Evolutionary conservation across 37 sponge, comb jelly and placozoan genomes (phyloP), one percentile per base, ranked within the genome.

Genomic region (Beroe forskalii): DNA sequence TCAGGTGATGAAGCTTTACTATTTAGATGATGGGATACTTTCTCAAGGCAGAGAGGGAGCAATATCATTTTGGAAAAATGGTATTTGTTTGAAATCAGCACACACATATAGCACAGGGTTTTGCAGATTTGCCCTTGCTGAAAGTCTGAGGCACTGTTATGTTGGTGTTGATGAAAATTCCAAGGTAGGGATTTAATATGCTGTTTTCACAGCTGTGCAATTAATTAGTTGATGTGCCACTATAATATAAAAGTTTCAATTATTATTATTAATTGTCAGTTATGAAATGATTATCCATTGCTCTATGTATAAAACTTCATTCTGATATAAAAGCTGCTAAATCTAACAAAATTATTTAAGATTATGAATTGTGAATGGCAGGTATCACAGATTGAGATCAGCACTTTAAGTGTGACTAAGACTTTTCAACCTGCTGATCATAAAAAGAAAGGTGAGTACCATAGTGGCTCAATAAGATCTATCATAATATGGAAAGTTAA

Each of bases 11-110:
- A 2, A 37, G 12, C 2, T 80, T 12, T 23, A 23, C 28, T 14
- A 1, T 4, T 27, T 42, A 9, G 48, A 27, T 42, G 48, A 43
- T 17, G 44, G 4, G 1, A 3, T 80, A 1, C 43, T 80, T 32
- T 44, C 86, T 24, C 86, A 80, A 25, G 86, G 86, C 12, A 41
- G 86, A 80, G 86, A 80, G 28, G 86, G 86, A 25, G 44, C 55
- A n/a, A 43, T 80, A 30, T 2, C 86, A 3, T 37, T 80, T 1
- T 80, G 86, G 86, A 80, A 44, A 48, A 48, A 80, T 32, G 86
- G 86, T 22, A 35, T 33, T 24, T 41, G 55, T 25, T 43, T 80
- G 3, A 41, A 37, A 43, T n/a, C 86, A 22, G 1, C 25, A 42
- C 8, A 23, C 17, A 38, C 42, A 38, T 20, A 43, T n/a, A 80